Percentiles rank a stretch among this genome's conserved stretches.
These are phyloP conservation scores for Chloroceryle inda DNA, from an alignment of 2,797 vertebrate species.

Conservation along the genomic window DNA sequence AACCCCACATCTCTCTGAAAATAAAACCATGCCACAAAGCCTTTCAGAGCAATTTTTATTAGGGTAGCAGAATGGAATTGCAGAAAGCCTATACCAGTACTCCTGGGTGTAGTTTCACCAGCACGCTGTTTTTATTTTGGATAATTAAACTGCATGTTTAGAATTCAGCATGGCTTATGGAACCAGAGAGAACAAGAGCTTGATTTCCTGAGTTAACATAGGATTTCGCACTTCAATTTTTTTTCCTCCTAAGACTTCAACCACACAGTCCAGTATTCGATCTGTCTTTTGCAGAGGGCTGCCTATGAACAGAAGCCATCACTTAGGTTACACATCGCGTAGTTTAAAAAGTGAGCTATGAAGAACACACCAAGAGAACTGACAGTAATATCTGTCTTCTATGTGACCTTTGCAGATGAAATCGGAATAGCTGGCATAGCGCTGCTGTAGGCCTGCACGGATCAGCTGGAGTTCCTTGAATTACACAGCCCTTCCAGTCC, in stretches of 20 bases:
- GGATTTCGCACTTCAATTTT: background rate
- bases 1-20: background rate
- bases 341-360: background rate
- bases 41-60: conserved; percentile 82
- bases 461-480: background rate
- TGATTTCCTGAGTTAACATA: conserved; percentile 77
- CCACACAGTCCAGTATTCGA: background rate
- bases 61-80: conserved; percentile 79
- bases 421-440: background rate
- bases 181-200: conserved; percentile 59
- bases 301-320: background rate
- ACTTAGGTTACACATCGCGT: background rate
- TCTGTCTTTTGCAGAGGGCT: background rate
- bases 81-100: conserved; percentile 77
- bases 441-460: background rate
- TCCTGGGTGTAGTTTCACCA: conserved; percentile 48
- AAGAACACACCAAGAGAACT: background rate
- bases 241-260: background rate
- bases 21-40: conserved; percentile 71
- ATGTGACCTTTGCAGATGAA: background rate
- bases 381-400: background rate
- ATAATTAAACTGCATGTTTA: conserved; percentile 34
- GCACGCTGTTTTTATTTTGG: conserved; percentile 2
- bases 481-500: background rate
- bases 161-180: conserved; percentile 65